Evolutionary conservation across 2,888 invertebrate genomes (phyloP), one percentile per base, ranked within the genome.

Genomic region (Agriotes lineatus): DNA sequence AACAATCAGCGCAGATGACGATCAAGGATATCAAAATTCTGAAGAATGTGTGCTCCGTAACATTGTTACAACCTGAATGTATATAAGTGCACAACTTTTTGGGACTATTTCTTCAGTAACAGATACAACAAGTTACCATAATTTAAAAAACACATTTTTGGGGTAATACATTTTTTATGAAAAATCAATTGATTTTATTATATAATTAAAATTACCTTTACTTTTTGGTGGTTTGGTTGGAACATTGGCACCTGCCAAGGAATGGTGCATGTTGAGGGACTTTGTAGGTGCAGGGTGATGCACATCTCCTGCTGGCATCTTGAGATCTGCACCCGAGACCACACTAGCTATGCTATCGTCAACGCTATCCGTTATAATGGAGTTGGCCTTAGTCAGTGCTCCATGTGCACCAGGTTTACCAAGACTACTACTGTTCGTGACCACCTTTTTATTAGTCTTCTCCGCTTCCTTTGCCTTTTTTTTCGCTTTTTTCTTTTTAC

Each of bases 401-500:
- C 79, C 80, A 70, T 82, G 82, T 42, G 81, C 80, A 20, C 80
- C 80, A 16, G 83, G 81, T 78, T 83, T 83, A 75, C 83, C 83
- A 75, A 81, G 77, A 76, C 80, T 80, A 62, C 80, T 83, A 72
- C 80, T 82, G 79, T 74, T 84, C 80, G 67, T 85, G 75, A 80
- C 84, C 75, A 82, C 77, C 72, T 84, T 83, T 69, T 84, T 85
- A 54, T 81, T 80, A 75, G 85, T 86, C 70, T 87, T 86, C 79
- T 93, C 93, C 58, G 93, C 91, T 74, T 93, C 91, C 67, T 90
- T 86, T 85, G 93, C 93, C 85, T 94, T 94, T 85, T 94, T 95
- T 68, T 94, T 93, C 82, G 93, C 94, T 84, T 95, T 95, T 84
- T 94, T 94, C 80, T 90, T 91, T 72, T 90, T 90, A 61, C 93